A percentile compares a stretch with the other conserved stretches of the same genome.
These are phyloP conservation scores for Balaeniceps rex DNA, from an alignment of 2,113 vertebrate species.

Conservation along the genomic window DNA sequence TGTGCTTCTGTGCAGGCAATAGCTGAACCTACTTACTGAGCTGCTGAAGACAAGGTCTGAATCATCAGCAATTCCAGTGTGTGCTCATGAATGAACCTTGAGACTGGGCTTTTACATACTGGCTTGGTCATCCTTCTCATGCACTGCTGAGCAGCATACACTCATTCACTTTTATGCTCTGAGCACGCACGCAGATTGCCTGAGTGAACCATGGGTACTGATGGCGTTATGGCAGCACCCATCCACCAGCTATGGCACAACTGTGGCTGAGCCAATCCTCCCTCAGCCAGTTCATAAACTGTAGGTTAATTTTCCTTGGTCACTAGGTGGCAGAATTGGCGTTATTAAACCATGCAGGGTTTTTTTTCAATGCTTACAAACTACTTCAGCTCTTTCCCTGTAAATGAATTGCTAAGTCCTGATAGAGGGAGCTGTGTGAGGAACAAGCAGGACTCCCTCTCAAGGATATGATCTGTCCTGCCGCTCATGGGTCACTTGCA, in stretches of 20 bases:
- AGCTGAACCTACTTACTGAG: background rate
- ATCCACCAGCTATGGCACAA: accelerated
- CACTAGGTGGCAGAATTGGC: conserved; percentile 73
- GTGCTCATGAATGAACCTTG: background rate
- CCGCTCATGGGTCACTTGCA: background rate
- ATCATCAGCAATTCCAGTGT: background rate
- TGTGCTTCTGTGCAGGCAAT: background rate
- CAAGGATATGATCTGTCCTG: background rate
- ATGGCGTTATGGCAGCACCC: accelerated
- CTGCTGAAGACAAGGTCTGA: background rate
- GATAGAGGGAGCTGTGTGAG: background rate
- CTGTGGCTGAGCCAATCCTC: background rate
- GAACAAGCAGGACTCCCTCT: background rate
- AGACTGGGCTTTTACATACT: background rate
- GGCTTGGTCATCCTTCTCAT: background rate
- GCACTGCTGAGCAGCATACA: background rate
- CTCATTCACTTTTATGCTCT: background rate
- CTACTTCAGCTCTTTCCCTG: background rate
- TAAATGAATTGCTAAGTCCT: background rate
- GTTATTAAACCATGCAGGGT: conserved; percentile 49
- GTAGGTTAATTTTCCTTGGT: conserved; percentile 21
- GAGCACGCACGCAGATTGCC: background rate
- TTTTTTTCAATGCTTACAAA: background rate
- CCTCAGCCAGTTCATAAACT: background rate
- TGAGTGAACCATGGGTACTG: background rate